Evolutionary conservation across 92 coral and sea anemone genomes (phyloP), one percentile per base, ranked within the genome.

Genomic region (Actinostola sp.): DNA sequence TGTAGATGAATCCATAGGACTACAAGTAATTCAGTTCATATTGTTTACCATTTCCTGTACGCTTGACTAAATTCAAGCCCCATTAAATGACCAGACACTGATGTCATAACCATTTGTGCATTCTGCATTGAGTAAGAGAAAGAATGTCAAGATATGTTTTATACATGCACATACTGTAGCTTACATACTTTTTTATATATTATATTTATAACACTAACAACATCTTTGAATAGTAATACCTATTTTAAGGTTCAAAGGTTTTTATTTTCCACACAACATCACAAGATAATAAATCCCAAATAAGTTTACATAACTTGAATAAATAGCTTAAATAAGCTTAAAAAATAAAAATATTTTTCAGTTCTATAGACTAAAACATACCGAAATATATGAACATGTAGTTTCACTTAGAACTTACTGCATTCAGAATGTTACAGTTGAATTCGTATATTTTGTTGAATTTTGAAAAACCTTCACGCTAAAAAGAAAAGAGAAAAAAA

Each of bases 11-110:
- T 39, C 45, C 45, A 39, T 13, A 48, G 3, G 19, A 48, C 12
- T 2, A 48, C 54, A 48, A 17, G 35, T 15, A 1, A n/a, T 1
- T 14, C 13, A 21, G 8, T 12, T 31, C 41, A 27, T 8, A 16
- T 14, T 9, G 29, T 39, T 49, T 81, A 90, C 98, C 98, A 93
- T 71, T 81, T 82, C 59, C 79, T 87, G 56, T 93, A 91, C 43
- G 86, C 88, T 6, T 78, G 64, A 9, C 84, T 59, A 64, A 93
- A 93, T 36, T 91, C 98, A 31, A 93, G 63, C 31, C 70, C 84
- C 98, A 91, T 93, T 71, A 93, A 16, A 49, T 93, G 98, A 15
- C 98, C 98, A 25, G 98, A 93, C 57, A 93, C 83, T 19, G 98
- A 93, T 0, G 98, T 93, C 98, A 93, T 93, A 24, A 85, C 90